These are phyloP conservation scores for Leistus spinibarbis DNA, from an alignment of 2,888 invertebrate species.

Conservation along the genomic window DNA sequence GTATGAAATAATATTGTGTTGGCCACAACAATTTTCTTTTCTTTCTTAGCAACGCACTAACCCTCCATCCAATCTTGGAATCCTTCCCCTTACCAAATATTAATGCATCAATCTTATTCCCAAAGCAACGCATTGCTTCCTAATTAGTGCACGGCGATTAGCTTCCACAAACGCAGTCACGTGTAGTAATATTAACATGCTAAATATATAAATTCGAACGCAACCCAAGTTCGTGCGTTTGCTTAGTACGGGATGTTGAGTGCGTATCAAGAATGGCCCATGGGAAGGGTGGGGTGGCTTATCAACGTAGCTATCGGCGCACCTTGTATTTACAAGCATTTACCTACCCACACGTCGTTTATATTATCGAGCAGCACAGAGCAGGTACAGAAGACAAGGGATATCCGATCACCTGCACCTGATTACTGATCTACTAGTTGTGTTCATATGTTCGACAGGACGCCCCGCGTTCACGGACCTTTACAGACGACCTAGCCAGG, in stretches of 20 bases:
- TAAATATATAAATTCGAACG: background rate
- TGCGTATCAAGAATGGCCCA: background rate
- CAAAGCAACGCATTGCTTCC: background rate
- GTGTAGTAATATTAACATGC: background rate
- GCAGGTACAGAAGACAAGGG: background rate
- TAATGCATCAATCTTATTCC: background rate
- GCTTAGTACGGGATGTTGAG: background rate
- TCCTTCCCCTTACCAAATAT: background rate
- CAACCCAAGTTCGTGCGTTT: background rate
- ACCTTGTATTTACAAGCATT: slow-evolving; percentile 33
- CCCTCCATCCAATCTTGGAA: background rate
- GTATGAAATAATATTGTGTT: too few relatives aligned
- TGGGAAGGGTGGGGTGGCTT: slow-evolving; percentile 1
- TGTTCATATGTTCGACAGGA: background rate
- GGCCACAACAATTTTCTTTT: background rate
- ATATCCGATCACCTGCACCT: background rate
- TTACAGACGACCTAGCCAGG: background rate
- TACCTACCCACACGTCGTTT: slow-evolving; percentile 36
- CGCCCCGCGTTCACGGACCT: background rate
- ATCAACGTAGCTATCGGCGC: slow-evolving; percentile 27
- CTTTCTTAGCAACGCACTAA: background rate
- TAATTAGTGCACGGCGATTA: background rate
- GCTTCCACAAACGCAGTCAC: background rate
- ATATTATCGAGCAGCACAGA: slow-evolving; percentile 19
- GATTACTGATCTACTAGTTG: background rate